Base-by-base conservation (phyloP, 2,888 invertebrate genomes). In the Mythimna lalbum region DNA sequence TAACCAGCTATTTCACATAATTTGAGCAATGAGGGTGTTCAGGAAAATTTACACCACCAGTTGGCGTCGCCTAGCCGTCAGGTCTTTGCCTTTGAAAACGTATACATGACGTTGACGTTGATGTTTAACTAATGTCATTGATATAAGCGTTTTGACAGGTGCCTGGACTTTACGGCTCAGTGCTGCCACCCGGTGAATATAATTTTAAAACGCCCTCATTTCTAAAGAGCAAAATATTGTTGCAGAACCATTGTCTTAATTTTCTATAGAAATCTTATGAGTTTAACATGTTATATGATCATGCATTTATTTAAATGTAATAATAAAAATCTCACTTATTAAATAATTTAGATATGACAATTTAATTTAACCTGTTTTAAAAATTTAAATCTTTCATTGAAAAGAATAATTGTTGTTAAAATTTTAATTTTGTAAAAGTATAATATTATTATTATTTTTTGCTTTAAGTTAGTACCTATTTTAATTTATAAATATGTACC, bases 221-320 rank as follows among this genome's bases (percentile, higher is more conserved):
- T 19, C n/a, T 12, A 12, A 52, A 27, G 7, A 53, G 27, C 19
- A 39, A 23, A 23, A 7, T 6, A 33, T 39, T 14, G 9, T 76
- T 50, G 59, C 50, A 53, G 19, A 69, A 49, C n/a, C 47, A 19
- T 27, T 17, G 63, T 56, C 1, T 73, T 55, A 57, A 57, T 75
- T 70, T 62, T 71, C 19, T 52, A 63, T 64, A 21, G 50, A 33
- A 78, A 62, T 64, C 52, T 39, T 78, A 72, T 76, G 52, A 47
- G 76, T 71, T 49, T 50, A 68, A 39, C 50, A 64, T 71, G 50
- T 71, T 65, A 63, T 31, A 53, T 64, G 53, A 67, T 75, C 57
- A 65, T 72, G 78, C 78, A 79, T 80, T 79, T 79, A 79, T 68
- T 68, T 72, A 63, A 80, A 59, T 76, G 56, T 70, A 67, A 70